phyloP scores from a whole-genome alignment of 2,113 vertebrate species.

The Scortum barcoo region DNA sequence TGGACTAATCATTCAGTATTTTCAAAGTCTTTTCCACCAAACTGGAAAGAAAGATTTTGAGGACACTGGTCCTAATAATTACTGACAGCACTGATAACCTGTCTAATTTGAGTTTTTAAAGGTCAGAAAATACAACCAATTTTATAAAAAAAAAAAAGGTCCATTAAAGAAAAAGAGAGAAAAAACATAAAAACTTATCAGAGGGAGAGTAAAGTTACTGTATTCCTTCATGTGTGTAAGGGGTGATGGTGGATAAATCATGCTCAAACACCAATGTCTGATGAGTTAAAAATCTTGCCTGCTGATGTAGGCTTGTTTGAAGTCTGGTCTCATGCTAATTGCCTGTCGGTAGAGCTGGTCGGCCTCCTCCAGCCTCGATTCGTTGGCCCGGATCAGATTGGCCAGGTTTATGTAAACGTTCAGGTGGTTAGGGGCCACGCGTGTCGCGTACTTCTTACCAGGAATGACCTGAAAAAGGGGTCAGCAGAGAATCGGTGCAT shows the following conservation, averaged over 20 bases:
- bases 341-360: constrained; percentile 98
- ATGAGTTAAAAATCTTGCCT: constrained; percentile 81
- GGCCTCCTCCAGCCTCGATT: constrained; percentile 95
- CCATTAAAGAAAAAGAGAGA: too few relatives aligned
- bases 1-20: too few relatives aligned
- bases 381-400: constrained; percentile 94
- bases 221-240: neutral
- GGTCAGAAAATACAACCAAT: neutral
- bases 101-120: neutral
- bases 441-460: constrained; percentile 97
- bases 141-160: too few relatives aligned
- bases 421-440: constrained; percentile 97
- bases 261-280: neutral
- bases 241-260: neutral
- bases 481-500: constrained; percentile 4
- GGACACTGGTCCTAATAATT: neutral
- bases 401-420: constrained; percentile 99
- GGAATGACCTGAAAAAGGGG: constrained; percentile 90
- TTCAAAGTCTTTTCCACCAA: too few relatives aligned
- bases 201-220: neutral
- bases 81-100: neutral
- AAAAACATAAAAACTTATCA: too few relatives aligned
- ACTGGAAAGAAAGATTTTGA: too few relatives aligned
- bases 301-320: constrained; percentile 99
- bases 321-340: constrained; percentile 99